A percentile compares a stretch with the other conserved stretches of the same genome.
phyloP scores from a whole-genome alignment of 64 coral and sea anemone genomes.

The Montipora capricornis region DNA sequence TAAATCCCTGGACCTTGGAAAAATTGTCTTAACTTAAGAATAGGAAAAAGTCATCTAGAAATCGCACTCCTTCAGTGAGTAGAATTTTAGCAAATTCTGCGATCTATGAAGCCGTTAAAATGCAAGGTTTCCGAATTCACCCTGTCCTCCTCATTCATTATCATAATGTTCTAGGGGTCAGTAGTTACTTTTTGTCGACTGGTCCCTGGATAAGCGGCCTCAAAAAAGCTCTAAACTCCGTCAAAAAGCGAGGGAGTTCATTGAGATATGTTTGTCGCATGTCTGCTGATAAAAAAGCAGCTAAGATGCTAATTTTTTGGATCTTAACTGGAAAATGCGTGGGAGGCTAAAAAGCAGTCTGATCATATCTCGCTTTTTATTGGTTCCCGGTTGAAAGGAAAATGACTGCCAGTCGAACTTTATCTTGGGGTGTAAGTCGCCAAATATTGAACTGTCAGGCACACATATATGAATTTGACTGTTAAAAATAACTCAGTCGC shows the following conservation, averaged over 20 bases:
- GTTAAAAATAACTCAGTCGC: background rate
- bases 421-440: constrained; percentile 44
- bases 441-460: constrained; percentile 46
- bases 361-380: constrained; percentile 51
- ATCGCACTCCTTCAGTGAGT: background rate
- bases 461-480: background rate
- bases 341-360: constrained; percentile 7
- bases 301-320: constrained; percentile 62
- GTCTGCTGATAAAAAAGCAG: constrained; percentile 42
- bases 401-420: constrained; percentile 42
- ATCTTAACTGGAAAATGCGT: constrained; percentile 51
- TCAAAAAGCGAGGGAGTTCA: constrained; percentile 52
- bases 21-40: background rate
- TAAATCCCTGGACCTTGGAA: background rate
- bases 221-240: constrained; percentile 36
- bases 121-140: constrained; percentile 4
- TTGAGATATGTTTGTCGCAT: constrained; percentile 52
- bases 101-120: background rate
- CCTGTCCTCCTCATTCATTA: background rate
- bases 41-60: background rate
- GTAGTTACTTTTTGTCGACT: background rate
- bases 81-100: background rate
- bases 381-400: constrained; percentile 35
- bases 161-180: background rate
- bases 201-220: background rate